Evolutionary conservation across 2,888 invertebrate species (phyloP), one percentile per base, ranked within the genome.

Genomic region (Calliopum simillimum): DNA sequence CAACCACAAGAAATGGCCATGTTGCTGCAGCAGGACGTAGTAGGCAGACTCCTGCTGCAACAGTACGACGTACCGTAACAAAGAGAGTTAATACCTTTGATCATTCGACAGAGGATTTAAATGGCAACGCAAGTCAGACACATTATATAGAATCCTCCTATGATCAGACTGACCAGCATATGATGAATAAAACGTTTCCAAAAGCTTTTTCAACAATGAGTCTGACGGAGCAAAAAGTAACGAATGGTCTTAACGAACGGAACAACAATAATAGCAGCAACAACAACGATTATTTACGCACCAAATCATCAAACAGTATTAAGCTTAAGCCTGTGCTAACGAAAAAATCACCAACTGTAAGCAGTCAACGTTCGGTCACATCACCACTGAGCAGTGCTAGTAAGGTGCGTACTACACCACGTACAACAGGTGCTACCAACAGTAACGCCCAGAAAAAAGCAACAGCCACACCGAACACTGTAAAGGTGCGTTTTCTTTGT

Each of bases 241-340:
- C 21, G 4, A 33, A 33, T 19, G 47, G 19, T n/a, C 19, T 49
- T 69, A 76, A 75, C 21, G 79, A 81, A 53, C 77, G 75, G 44
- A 79, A 74, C 58, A 80, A 80, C 64, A 80, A 80, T 56, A 71
- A 14, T 69, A 76, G 70, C 63, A 70, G 75, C 72, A 12, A 63
- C 21, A 51, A 71, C 44, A 51, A 69, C 55, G 6, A 69, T 76
- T 8, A 55, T 11, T 25, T 47, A 3, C 59, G 61, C n/a, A 64
- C 70, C 2, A 67, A 62, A n/a, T 70, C 71, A 14, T 74, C 72
- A n/a, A 78, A 78, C 53, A 76, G 73, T 41, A 78, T 80, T 8
- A 83, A 83, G 69, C 71, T 86, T 4, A 85, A 84, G 69, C 86
- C 86, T 2, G 81, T 86, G 51, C 71, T 85, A n/a, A 83, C 81